Base-by-base conservation (phyloP, 1,140 invertebrate species). In the Leucophenga varia region DNA sequence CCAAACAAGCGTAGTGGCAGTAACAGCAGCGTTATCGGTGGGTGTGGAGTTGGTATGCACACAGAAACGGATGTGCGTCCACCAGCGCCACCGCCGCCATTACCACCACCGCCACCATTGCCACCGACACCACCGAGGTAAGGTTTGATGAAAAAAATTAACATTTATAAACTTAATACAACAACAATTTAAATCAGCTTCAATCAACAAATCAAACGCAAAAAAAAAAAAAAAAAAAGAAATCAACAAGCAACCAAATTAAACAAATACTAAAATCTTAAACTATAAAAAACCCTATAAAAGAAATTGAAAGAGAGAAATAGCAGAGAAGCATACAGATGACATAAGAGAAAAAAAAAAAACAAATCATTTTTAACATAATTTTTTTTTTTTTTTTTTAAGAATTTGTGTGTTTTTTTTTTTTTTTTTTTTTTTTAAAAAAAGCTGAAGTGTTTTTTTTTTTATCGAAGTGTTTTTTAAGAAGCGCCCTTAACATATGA, bases 281-380 rank as follows among this genome's bases (percentile, higher is more conserved):
- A n/a, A n/a, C 59, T 67, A n/a, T n/a, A n/a, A n/a, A n/a, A 67
- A 52, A 55, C 63, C 63, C 63, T 59, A 59, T 68, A 67, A 68
- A 64, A 67, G 59, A 55, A 34, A 21, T 32, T n/a, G n/a, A n/a
- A n/a, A n/a, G n/a, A n/a, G n/a, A n/a, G n/a, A n/a, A n/a, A n/a
- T n/a, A n/a, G n/a, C n/a, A n/a, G n/a, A 16, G 49, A 47, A 44
- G 42, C 35, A 47, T 35, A 20, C 22, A 25, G n/a, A 25, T 25
- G 22, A 25, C 22, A 25, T 25, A 5, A 6, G 22, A 25, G 22
- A 25, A 6, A 25, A 10, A 6, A 25, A 25, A 5, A 25, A 6
- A 10, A 25, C 5, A 25, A 5, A 5, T 6, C 22, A 25, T 25
- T 25, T 25, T 25, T 25, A 6, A 6, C 22, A 6, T 25, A 6